phyloP scores from a whole-genome alignment of 2,888 invertebrate genomes.

The Glomeris marginata region DNA sequence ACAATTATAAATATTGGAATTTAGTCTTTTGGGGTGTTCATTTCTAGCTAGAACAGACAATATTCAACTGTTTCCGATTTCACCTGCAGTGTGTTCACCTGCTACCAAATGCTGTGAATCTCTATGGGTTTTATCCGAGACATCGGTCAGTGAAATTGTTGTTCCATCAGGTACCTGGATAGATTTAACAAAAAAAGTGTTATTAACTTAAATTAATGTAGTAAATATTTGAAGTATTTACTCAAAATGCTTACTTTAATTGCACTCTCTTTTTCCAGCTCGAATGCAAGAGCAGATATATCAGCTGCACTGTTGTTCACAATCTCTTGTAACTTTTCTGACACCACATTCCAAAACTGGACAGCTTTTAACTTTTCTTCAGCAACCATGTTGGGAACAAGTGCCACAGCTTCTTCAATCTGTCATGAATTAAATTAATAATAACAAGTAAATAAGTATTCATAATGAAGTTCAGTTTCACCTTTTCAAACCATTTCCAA shows the following conservation, averaged over 20 bases:
- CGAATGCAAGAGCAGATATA: constrained; percentile 21
- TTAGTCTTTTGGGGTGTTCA: too few species aligned
- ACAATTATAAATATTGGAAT: too few species aligned
- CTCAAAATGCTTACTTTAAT: constrained; percentile 13
- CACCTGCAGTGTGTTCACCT: too few species aligned
- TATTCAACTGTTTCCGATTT: too few species aligned
- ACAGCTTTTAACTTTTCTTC: constrained; percentile 25
- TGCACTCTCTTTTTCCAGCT: constrained; percentile 19
- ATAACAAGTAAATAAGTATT: constrained; percentile 4
- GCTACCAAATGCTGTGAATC: too few species aligned
- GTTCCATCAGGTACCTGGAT: too few species aligned
- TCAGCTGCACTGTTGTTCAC: constrained; percentile 25
- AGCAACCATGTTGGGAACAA: constrained; percentile 23
- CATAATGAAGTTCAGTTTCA: background rate
- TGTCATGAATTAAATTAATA: constrained; percentile 12
- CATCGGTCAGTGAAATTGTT: too few species aligned
- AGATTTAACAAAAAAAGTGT: too few species aligned
- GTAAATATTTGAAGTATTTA: background rate
- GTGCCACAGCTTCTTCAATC: constrained; percentile 24
- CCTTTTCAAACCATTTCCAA: background rate
- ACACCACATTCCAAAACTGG: constrained; percentile 24
- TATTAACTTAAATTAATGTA: too few species aligned
- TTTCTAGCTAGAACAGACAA: too few species aligned
- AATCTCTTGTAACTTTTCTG: constrained; percentile 24
- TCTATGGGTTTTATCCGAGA: too few species aligned